A percentile compares a stretch with the other conserved stretches of the same genome.
phyloP scores from a whole-genome alignment of 2,888 invertebrate genomes.

The Labia minor region DNA sequence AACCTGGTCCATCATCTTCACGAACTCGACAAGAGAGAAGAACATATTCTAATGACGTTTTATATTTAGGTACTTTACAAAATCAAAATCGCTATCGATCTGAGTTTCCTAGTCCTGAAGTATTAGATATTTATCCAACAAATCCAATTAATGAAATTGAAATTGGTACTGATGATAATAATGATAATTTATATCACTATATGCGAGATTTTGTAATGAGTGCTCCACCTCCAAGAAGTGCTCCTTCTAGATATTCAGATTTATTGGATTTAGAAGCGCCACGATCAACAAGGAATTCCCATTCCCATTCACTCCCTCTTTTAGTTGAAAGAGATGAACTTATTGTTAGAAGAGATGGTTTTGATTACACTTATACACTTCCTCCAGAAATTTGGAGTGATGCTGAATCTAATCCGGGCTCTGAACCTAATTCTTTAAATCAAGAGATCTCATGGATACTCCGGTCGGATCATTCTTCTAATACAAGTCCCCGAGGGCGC shows the following conservation, averaged over 20 bases:
- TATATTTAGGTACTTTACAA: background rate
- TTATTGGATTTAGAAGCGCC: background rate
- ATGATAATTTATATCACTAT: background rate
- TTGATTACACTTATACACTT: background rate
- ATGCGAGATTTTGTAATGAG: background rate
- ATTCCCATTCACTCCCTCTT: background rate
- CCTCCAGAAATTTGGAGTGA: background rate
- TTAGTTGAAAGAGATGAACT: background rate
- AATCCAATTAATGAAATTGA: background rate
- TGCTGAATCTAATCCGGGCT: background rate
- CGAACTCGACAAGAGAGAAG: background rate
- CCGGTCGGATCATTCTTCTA: background rate
- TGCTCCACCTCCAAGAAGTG: background rate
- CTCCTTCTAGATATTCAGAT: background rate
- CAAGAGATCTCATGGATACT: conserved; percentile 5
- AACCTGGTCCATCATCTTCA: background rate
- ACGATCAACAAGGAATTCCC: background rate
- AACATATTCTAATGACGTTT: background rate
- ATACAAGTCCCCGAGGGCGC: background rate
- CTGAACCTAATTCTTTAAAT: background rate
- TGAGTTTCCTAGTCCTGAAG: background rate
- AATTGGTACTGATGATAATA: no score
- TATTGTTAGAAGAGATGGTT: background rate
- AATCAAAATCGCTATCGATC: background rate
- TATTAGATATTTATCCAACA: background rate